Percentiles rank a stretch among this genome's conserved stretches.
Evolutionary conservation across 2,888 invertebrate species (phyloP).

Genomic region (Dryococelus australis): DNA sequence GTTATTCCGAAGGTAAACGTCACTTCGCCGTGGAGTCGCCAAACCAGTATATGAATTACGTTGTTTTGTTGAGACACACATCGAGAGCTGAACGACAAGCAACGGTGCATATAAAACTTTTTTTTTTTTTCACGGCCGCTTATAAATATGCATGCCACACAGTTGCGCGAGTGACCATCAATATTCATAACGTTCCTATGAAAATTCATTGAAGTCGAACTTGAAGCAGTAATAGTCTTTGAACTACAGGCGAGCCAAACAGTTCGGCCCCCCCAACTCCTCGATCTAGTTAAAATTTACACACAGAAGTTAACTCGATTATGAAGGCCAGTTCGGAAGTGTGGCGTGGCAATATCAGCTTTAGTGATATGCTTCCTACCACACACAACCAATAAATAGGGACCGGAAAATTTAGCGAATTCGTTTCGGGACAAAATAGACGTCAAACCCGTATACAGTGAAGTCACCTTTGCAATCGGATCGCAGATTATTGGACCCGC

Average conservation of each 20-base stretch:
- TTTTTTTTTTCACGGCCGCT: neutral
- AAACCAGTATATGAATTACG: neutral
- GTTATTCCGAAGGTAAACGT: neutral
- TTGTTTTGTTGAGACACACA: neutral
- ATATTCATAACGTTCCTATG: neutral
- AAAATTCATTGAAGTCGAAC: neutral
- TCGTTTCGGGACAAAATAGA: no score
- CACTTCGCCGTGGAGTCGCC: neutral
- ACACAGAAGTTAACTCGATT: no score
- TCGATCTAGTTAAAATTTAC: no score
- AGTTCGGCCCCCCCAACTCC: neutral
- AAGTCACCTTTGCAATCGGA: no score
- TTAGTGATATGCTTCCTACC: no score
- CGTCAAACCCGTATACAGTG: no score
- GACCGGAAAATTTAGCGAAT: no score
- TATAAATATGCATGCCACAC: neutral
- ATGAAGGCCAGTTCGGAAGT: no score
- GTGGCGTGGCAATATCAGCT: no score
- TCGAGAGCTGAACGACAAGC: neutral
- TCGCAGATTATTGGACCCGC: no score
- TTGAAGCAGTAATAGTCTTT: neutral
- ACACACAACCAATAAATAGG: no score
- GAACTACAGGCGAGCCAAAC: neutral
- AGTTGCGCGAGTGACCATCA: neutral
- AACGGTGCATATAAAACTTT: neutral